phyloP scores from a whole-genome alignment of 2,113 vertebrate genomes.

The Hiodon tergisus region DNA sequence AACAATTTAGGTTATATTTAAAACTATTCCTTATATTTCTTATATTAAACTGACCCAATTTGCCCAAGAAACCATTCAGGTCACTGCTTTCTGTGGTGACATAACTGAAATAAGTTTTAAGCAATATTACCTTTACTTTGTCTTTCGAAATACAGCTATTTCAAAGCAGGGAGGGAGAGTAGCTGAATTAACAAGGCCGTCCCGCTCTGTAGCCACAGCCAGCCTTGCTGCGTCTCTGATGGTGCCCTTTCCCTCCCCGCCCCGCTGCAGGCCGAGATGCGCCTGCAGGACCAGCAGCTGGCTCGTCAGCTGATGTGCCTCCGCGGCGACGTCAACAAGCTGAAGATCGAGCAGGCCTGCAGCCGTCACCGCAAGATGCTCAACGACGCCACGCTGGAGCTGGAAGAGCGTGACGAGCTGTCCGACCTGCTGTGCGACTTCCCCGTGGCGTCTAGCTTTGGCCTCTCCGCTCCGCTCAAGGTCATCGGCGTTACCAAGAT shows the following conservation, averaged over 20 bases:
- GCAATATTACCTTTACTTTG: too few species aligned
- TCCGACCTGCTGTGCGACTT: conserved; percentile 88
- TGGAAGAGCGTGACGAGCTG: conserved; percentile 90
- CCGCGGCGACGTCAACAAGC: conserved; percentile 83
- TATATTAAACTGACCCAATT: too few species aligned
- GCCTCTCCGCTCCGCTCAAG: conserved; percentile 84
- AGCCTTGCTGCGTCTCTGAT: background rate
- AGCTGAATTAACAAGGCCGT: too few species aligned
- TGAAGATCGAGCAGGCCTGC: conserved; percentile 95
- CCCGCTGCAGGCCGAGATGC: conserved; percentile 79
- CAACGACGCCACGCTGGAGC: conserved; percentile 83
- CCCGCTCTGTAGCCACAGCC: too few species aligned
- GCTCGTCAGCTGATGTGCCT: conserved; percentile 90
- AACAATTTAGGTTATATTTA: too few species aligned
- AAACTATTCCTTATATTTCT: too few species aligned
- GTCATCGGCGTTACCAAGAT: conserved; percentile 97
- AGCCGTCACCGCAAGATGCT: conserved; percentile 89
- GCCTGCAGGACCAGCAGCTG: conserved; percentile 91
- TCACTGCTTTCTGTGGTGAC: too few species aligned
- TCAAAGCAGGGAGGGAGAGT: too few species aligned
- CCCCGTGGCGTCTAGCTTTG: conserved; percentile 78
- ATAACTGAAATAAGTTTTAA: too few species aligned
- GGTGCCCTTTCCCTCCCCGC: background rate
- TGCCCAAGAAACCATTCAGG: too few species aligned
- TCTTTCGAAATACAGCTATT: too few species aligned